phyloP scores from a whole-genome alignment of 2,888 invertebrate genomes.

The Ophonus ardosiacus region DNA sequence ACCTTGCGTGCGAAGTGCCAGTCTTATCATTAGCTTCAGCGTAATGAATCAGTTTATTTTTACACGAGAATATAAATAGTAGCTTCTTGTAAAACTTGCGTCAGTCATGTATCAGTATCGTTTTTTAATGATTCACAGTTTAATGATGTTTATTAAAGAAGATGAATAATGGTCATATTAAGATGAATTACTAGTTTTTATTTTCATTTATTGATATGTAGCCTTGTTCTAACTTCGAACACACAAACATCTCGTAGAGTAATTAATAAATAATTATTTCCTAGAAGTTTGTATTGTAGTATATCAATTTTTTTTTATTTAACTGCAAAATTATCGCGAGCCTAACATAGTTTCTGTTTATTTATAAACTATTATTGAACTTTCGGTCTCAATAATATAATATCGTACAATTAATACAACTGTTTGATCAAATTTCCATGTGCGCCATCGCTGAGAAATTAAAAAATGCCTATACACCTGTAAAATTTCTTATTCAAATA shows the following conservation, averaged over 20 bases:
- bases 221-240: slow-evolving; percentile 1
- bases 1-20: neutral
- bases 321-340: neutral
- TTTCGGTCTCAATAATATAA: too few species aligned
- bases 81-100: neutral
- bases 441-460: too few species aligned
- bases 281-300: neutral
- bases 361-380: too few species aligned
- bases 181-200: slow-evolving; percentile 38
- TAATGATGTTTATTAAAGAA: slow-evolving; percentile 40
- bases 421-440: too few species aligned
- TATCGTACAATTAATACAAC: too few species aligned
- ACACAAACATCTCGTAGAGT: slow-evolving; percentile 8
- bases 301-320: neutral
- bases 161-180: slow-evolving; percentile 37
- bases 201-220: slow-evolving; percentile 41
- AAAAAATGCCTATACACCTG: too few species aligned
- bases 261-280: slow-evolving; percentile 44
- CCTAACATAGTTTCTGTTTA: too few species aligned
- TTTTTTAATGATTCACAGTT: slow-evolving; percentile 35
- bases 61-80: slow-evolving; percentile 18
- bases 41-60: neutral
- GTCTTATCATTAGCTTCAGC: neutral
- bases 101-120: slow-evolving; percentile 29
- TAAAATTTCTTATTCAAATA: neutral